Evolutionary conservation across 92 coral and sea anemone genomes (phyloP).

Genomic region (Pocillopora grandis): DNA sequence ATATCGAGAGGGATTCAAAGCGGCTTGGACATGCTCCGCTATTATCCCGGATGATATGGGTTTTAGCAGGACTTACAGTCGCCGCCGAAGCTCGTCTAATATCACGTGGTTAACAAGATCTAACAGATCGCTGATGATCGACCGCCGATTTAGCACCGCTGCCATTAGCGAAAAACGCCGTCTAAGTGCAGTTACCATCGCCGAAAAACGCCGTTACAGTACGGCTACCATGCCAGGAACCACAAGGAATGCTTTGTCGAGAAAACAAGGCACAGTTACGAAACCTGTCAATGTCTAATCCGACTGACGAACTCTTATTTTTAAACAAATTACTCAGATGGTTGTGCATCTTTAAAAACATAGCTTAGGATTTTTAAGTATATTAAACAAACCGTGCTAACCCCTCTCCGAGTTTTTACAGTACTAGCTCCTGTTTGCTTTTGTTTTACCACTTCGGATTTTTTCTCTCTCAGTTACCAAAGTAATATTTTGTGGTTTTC

Average conservation of each 20-base stretch:
- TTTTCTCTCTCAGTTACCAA: no score
- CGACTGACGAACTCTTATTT: no score
- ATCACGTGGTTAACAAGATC: slow-evolving; percentile 17
- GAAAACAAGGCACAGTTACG: background rate
- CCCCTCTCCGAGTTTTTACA: no score
- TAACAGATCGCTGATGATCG: slow-evolving; percentile 5
- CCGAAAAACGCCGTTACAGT: slow-evolving; percentile 20
- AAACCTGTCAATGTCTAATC: background rate
- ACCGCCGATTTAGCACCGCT: background rate
- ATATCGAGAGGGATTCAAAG: slow-evolving; percentile 75
- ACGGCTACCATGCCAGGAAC: slow-evolving; percentile 11
- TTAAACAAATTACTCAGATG: no score
- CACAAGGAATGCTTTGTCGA: background rate
- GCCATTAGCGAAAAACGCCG: slow-evolving; percentile 3
- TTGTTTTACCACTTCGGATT: no score
- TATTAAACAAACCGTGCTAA: no score
- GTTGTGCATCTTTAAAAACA: no score
- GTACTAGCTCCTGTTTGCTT: no score
- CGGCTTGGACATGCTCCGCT: slow-evolving; percentile 60
- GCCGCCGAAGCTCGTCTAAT: slow-evolving; percentile 23
- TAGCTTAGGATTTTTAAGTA: no score
- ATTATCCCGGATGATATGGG: slow-evolving; percentile 12
- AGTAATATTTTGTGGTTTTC: no score
- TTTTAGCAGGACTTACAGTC: slow-evolving; percentile 37
- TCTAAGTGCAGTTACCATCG: background rate